Base-by-base conservation (phyloP, 1,140 invertebrate genomes). In the Lordiphosa mommai region DNA sequence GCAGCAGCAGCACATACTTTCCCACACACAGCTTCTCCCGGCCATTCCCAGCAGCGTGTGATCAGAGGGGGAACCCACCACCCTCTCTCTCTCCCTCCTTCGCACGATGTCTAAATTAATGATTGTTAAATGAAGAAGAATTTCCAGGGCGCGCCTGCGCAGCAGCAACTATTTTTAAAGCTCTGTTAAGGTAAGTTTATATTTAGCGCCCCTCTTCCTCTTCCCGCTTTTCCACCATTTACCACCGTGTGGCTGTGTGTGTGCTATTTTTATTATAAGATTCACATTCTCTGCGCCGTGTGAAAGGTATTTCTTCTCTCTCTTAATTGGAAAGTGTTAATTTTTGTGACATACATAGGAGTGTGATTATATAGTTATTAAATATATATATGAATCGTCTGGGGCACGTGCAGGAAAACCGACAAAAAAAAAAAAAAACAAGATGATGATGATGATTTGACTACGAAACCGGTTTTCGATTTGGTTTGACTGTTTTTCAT, bases 401-500 rank as follows among this genome's bases (percentile, higher is more conserved):
- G n/a, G 20, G 63, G 69, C 76, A 71, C 73, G 73, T 72, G 64
- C 63, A 63, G 66, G 53, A 53, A 66, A 72, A 68, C 44, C 55
- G n/a, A n/a, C n/a, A n/a, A n/a, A n/a, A 34, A 41, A 47, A 63
- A 63, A 50, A 10, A 23, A 33, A 17, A 43, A 36, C 36, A 16
- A n/a, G n/a, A n/a, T 13, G 34, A 16, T 23, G 23, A 7, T 41
- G 48, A 63, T 84, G 77, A 84, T 84, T 84, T 84, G 77, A 84
- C 77, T 84, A 89, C 88, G 82, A 88, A 89, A 89, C 88, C 88
- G 88, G 88, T 89, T 89, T 89, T 89, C 88, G 88, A 89, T 89
- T 89, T 89, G 88, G 72, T 88, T 88, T 88, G 80, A 88, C 87
- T 88, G 86, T 87, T 76, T 82, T 80, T 86, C 66, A 85, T 64